These are phyloP conservation scores for Oithona nana DNA, from an alignment of 2,888 invertebrate species.

Conservation along the genomic window DNA sequence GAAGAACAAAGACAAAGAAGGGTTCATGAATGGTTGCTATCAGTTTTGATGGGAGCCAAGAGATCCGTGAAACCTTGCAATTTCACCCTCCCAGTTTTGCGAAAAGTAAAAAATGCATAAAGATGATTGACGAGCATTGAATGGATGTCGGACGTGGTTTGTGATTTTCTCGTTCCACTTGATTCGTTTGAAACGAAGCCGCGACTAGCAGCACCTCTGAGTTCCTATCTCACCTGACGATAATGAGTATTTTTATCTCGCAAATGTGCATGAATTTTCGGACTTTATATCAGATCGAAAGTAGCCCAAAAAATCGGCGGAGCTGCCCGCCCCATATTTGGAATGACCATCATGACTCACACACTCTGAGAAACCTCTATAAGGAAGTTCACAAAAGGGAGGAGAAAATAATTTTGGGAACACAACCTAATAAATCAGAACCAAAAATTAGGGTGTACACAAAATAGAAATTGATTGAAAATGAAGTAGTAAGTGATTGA, in stretches of 20 bases:
- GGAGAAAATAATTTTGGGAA: too few relatives aligned
- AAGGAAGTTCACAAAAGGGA: too few relatives aligned
- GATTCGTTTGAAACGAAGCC: neutral
- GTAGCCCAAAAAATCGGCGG: too few relatives aligned
- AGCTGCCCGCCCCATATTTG: too few relatives aligned
- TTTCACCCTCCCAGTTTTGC: constrained; percentile 1
- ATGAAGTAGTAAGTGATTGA: too few relatives aligned
- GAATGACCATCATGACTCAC: too few relatives aligned
- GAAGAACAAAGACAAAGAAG: too few relatives aligned
- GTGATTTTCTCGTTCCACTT: neutral
- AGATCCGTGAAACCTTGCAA: neutral
- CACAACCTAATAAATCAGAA: too few relatives aligned
- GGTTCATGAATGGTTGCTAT: too few relatives aligned
- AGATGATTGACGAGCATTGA: constrained; percentile 6
- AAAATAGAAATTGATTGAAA: too few relatives aligned
- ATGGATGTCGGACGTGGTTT: neutral
- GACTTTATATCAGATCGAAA: neutral
- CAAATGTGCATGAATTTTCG: neutral
- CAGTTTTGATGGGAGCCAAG: neutral
- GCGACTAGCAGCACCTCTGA: too few relatives aligned
- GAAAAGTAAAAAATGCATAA: neutral
- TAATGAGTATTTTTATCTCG: neutral
- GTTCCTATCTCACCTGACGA: neutral
- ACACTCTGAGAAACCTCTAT: neutral
- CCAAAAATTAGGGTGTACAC: too few relatives aligned